Percentiles rank a stretch among this genome's conserved stretches.
These are phyloP conservation scores for Lynx canadensis DNA, from an alignment of 2,113 vertebrate species.

Conservation along the genomic window DNA sequence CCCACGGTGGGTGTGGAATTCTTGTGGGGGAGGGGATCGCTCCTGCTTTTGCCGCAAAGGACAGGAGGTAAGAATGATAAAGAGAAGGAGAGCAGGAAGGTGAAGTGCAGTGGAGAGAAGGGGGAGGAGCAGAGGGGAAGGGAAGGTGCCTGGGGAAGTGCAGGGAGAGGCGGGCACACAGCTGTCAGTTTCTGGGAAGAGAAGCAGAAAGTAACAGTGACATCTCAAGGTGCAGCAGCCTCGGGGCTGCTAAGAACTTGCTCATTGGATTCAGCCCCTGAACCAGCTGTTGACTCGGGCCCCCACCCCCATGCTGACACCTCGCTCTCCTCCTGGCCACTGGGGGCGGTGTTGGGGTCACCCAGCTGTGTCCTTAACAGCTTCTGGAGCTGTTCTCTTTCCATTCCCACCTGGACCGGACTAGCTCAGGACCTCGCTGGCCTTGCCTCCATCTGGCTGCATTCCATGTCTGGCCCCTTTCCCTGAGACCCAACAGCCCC, in stretches of 20 bases:
- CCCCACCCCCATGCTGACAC: too few relatives aligned
- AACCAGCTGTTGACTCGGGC: neutral
- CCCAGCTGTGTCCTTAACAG: neutral
- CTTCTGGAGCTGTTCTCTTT: neutral
- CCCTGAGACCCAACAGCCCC: neutral
- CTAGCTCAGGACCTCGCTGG: too few relatives aligned
- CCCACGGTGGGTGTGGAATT: neutral
- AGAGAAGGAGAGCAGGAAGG: neutral
- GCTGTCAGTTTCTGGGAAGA: neutral
- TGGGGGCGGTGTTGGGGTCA: neutral
- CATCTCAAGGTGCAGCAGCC: neutral
- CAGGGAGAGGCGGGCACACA: neutral
- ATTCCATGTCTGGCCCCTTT: too few relatives aligned
- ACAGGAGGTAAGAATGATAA: neutral
- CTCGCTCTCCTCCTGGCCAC: rapidly evolving
- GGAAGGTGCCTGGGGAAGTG: rapidly evolving
- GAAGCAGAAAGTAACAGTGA: neutral
- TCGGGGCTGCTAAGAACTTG: neutral
- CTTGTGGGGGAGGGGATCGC: neutral
- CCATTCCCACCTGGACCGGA: too few relatives aligned
- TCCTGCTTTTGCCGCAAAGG: neutral
- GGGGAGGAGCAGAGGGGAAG: neutral
- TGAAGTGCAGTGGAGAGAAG: neutral
- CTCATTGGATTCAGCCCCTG: neutral
- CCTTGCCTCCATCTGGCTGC: neutral